Evolutionary conservation across 2,888 invertebrate species (phyloP).

Genomic region (Dinocampus coccinellae): DNA sequence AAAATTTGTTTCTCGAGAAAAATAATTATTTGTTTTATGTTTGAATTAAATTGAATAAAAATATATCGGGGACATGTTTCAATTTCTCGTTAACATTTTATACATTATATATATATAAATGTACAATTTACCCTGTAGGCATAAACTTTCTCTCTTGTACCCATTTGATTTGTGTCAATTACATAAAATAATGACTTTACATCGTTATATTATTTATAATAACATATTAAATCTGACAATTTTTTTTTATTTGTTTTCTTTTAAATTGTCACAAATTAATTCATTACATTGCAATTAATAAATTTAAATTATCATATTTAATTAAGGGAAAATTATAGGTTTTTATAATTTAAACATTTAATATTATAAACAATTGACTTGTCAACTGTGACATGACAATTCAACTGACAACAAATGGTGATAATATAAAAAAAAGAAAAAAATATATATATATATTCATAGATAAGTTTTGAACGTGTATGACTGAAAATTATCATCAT

Average conservation of each 20-base stretch:
- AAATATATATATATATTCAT: neutral
- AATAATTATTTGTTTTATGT: neutral
- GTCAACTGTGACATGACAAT: neutral
- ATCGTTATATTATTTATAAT: neutral
- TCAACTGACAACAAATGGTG: neutral
- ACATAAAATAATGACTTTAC: neutral
- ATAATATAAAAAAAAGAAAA: neutral
- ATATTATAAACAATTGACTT: neutral
- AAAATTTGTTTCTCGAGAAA: neutral
- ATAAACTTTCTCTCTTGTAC: constrained; percentile 19
- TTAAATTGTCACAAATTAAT: neutral
- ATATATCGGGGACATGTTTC: neutral
- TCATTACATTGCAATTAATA: neutral
- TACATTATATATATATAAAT: neutral
- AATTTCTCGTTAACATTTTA: neutral
- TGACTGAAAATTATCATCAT: no score
- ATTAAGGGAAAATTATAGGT: neutral
- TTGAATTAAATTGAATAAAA: no score
- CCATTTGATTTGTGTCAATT: constrained; percentile 14
- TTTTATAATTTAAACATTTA: neutral
- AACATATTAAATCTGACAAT: neutral
- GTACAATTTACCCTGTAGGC: constrained; percentile 7
- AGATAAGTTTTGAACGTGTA: neutral
- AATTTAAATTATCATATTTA: neutral
- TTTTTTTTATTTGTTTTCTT: neutral